Conservation (phyloP, 2,113 vertebrate species). For the Nipponia nippon region DNA sequence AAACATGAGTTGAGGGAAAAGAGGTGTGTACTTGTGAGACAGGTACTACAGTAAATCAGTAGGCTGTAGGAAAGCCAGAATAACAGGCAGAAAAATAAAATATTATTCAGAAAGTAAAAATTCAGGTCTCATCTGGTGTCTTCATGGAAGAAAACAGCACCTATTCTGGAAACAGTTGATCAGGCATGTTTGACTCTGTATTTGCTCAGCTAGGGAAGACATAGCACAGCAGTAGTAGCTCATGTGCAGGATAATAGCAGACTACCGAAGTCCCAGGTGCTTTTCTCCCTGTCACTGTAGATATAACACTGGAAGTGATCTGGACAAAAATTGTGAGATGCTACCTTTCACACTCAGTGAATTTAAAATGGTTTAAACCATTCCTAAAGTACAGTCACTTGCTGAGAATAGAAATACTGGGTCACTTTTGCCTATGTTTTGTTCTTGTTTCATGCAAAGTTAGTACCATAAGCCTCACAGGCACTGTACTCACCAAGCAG, state of each 20-base stretch:
- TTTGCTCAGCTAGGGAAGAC: not conserved
- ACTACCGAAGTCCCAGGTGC: not conserved
- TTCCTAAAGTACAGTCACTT: not conserved
- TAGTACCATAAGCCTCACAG: not conserved
- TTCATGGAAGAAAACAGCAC: not conserved
- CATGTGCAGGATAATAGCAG: not conserved
- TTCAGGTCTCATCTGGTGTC: not conserved
- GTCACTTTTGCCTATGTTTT: not conserved
- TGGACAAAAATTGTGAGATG: not conserved
- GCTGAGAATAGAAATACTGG: not conserved
- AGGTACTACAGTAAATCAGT: not conserved
- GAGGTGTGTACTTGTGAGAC: not conserved
- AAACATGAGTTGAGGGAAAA: not conserved
- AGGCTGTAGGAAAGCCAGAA: not conserved
- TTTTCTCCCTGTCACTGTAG: not conserved
- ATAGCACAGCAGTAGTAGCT: not conserved
- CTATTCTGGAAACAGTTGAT: not conserved
- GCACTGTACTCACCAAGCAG: not conserved
- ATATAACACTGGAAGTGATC: not conserved
- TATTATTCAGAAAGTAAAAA: not conserved
- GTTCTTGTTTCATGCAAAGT: not conserved
- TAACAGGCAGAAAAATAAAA: not conserved
- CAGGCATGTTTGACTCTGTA: accelerated
- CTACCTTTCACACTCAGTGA: not conserved
- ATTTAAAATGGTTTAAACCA: not conserved